Base-by-base conservation (phyloP, 2,888 invertebrate species). In the Epinotia nisella region DNA sequence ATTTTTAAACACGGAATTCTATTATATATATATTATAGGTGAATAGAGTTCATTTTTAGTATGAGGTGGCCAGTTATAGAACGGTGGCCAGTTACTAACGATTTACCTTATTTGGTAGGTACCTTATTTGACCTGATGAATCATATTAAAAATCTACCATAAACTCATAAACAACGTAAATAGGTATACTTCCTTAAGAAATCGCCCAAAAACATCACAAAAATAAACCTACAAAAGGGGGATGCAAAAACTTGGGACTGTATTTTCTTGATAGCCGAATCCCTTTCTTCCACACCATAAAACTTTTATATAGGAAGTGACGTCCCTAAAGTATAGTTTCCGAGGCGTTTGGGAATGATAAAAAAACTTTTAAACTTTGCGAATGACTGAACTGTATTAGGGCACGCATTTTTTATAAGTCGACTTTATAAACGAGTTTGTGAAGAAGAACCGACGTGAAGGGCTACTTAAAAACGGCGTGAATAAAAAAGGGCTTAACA, bases 271-370 rank as follows among this genome's bases (percentile, higher is more conserved):
- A 90, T 90, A 90, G 87, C 80, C 78, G 82, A 83, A 88, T 86
- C 90, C 91, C 87, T 90, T 91, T 89, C 87, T 92, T 91, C 90
- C 90, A 84, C 84, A 76, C 88, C 91, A 92, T 92, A 90, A 91
- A 92, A 91, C 90, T 91, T 91, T 88, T 90, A 87, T 86, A 85
- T 84, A 85, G 82, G 81, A 88, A 85, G 87, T 89, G 90, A 87
- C 85, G 83, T 90, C 90, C 89, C 89, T 78, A 80, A 83, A 83
- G 90, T 85, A 88, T 90, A 91, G 91, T 91, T 91, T 83, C 80
- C 81, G 78, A 78, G 81, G 82, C 85, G 85, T 84, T 85, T 78
- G 82, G 82, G 84, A 82, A 84, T 86, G 87, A 90, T 90, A 90
- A 90, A 87, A 60, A 85, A 85, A 85, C 81, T 82, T 83, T 81